Evolutionary conservation across 2,888 invertebrate species (phyloP), one percentile per base, ranked within the genome.

Genomic region (Aspidiotus rigidus): DNA sequence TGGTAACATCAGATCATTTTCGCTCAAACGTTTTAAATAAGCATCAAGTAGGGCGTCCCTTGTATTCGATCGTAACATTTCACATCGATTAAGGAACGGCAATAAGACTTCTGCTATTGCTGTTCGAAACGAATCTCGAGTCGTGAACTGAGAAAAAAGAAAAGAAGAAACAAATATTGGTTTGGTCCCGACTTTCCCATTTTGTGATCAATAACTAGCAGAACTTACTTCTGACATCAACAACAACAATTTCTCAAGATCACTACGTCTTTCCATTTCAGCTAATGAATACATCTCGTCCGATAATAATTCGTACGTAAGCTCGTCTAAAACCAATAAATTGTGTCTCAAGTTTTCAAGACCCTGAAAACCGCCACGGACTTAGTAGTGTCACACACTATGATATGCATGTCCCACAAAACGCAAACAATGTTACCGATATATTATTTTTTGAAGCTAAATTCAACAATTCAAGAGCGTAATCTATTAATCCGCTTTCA

Each of bases 51-150:
- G 28, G 7, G 42, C 49, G 44, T 67, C 67, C 13, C 67, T 42
- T 9, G 67, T 60, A 49, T 67, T 59, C 13, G 67, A 60, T n/a
- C n/a, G 42, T 44, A 67, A 56, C 3, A 40, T 16, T 39, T 67
- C 67, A 59, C 67, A 67, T 13, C 67, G 67, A 15, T 59, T 67
- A 8, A 67, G 17, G 53, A 67, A 67, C 39, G 67, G 67, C 49
- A 67, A 67, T 16, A 67, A 49, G 42, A 67, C 53, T 39, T 28
- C 57, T 8, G 60, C 49, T 11, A 67, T 28, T 15, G 59, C 59
- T 59, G 59, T 57, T 39, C 56, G 53, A 53, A 67, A 67, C 40
- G 67, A 49, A 11, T 60, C 60, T 59, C 57, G 28, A 16, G 17
- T 55, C 41, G 40, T 56, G 3, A 57, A 55, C 64, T 64, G 57